A percentile compares a stretch with the other conserved stretches of the same genome.
Conservation (phyloP, 2,113 vertebrate species). For the Apteryx owenii region DNA sequence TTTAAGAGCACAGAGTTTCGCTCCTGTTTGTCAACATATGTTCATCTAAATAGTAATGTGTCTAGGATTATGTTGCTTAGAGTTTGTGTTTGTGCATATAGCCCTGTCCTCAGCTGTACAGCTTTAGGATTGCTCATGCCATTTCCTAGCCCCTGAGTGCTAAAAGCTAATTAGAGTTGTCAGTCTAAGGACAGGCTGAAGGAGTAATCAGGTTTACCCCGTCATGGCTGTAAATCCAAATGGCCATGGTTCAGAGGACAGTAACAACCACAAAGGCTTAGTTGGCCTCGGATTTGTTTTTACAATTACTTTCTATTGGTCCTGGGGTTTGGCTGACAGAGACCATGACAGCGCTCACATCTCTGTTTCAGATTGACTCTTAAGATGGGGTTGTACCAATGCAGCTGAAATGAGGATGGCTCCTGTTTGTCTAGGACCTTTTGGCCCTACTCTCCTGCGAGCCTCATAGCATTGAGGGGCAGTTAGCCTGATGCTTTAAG, state of each 20-base stretch:
- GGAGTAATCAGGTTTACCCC: not conserved
- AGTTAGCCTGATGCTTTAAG: not conserved
- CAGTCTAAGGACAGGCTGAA: slow-evolving; percentile 16
- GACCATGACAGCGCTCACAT: not conserved
- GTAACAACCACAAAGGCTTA: not conserved
- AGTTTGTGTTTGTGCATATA: not conserved
- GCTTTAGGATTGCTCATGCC: not conserved
- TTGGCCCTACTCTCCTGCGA: not conserved
- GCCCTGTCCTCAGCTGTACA: not conserved
- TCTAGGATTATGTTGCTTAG: not conserved
- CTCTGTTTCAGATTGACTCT: not conserved
- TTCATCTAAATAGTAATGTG: not conserved
- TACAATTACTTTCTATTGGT: not conserved
- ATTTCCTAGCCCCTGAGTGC: not conserved
- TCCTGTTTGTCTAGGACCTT: not conserved
- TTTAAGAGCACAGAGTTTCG: not conserved
- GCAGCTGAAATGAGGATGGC: not conserved
- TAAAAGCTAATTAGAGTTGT: slow-evolving; percentile 18
- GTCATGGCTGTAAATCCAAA: not conserved
- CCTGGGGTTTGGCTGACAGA: not conserved
- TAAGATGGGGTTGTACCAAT: not conserved
- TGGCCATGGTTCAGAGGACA: not conserved
- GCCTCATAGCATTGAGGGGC: accelerated
- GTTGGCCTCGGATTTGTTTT: not conserved
- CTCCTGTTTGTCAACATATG: not conserved